Evolutionary conservation across 2,113 vertebrate genomes (phyloP), one percentile per base, ranked within the genome.

Genomic region (Vimba vimba): DNA sequence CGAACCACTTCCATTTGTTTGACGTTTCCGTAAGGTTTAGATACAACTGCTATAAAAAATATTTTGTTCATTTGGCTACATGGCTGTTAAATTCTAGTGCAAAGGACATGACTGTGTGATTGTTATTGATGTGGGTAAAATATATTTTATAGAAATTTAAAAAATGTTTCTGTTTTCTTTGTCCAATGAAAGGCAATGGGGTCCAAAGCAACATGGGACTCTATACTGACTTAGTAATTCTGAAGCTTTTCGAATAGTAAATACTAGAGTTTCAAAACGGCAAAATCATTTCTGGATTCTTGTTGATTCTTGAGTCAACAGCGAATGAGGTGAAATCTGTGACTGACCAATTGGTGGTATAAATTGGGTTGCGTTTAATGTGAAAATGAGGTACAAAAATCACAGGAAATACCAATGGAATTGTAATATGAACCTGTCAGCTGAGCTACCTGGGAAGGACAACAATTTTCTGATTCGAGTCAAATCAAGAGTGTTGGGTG

Each of bases 371-470:
- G 27, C 0, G 27, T 30, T 66, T 66, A 73, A 43, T 75, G 64
- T 90, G 15, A 79, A 27, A 12, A 47, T 68, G 17, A 66, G 30
- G 30, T 64, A 3, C 19, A 25, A 33, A 7, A 52, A 12, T 27
- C 62, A 47, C 64, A 30, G n/a, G 10, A 33, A 75, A 82, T 86
- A n/a, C 62, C 80, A 87, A 23, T 47, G 12, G 62, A 77, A 33
- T 12, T 59, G 64, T 89, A 92, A 93, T 57, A 30, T 19, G 75
- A 92, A 89, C 90, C 78, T 91, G 91, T 92, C 89, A 92, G 86
- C 55, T 87, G 90, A 93, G 89, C 87, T 87, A 92, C 87, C 89
- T 92, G 91, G 87, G 91, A 93, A 92, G 87, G 69, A 23, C 86
- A 64, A 45, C 15, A 82, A n/a, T 78, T 52, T 75, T 68, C 19